Evolutionary conservation across 2,113 vertebrate genomes (phyloP).

Genomic region (Vanacampus margaritifer): DNA sequence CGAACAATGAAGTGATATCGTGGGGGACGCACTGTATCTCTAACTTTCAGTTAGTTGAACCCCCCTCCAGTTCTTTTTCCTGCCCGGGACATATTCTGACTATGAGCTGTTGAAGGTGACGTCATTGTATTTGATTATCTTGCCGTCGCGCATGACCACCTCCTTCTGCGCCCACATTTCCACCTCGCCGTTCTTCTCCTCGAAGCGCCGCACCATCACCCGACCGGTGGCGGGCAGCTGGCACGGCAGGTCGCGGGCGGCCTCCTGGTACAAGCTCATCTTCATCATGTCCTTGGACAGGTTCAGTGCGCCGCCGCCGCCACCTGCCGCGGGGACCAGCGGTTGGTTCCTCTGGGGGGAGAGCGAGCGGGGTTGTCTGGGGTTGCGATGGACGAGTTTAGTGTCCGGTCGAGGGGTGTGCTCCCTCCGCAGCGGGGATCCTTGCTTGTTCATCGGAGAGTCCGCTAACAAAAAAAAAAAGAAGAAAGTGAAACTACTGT

Average conservation of each 20-base stretch:
- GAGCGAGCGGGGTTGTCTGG: neutral
- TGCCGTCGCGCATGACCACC: constrained; percentile 59
- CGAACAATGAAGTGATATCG: no score
- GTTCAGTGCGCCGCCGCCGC: neutral
- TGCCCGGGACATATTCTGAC: no score
- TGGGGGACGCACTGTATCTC: no score
- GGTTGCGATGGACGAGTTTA: neutral
- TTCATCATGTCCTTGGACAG: constrained; percentile 31
- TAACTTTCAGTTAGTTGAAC: no score
- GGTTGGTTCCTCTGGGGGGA: constrained; percentile 1
- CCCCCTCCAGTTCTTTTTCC: neutral
- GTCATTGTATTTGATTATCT: constrained; percentile 58
- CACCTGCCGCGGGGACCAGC: constrained; percentile 3
- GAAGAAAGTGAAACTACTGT: neutral
- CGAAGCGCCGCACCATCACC: constrained; percentile 42
- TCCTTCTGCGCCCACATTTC: constrained; percentile 58
- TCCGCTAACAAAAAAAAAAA: no score
- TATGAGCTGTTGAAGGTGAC: constrained; percentile 48
- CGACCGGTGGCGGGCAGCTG: constrained; percentile 48
- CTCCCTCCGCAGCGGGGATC: constrained; percentile 18
- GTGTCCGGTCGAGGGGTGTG: constrained; percentile 22
- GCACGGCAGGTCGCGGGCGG: constrained; percentile 37
- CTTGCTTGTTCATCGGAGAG: neutral
- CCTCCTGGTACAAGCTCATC: constrained; percentile 38
- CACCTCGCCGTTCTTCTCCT: constrained; percentile 44